Evolutionary conservation across 2,888 invertebrate species (phyloP), one percentile per base, ranked within the genome.

Genomic region (Lasioglossum vierecki): DNA sequence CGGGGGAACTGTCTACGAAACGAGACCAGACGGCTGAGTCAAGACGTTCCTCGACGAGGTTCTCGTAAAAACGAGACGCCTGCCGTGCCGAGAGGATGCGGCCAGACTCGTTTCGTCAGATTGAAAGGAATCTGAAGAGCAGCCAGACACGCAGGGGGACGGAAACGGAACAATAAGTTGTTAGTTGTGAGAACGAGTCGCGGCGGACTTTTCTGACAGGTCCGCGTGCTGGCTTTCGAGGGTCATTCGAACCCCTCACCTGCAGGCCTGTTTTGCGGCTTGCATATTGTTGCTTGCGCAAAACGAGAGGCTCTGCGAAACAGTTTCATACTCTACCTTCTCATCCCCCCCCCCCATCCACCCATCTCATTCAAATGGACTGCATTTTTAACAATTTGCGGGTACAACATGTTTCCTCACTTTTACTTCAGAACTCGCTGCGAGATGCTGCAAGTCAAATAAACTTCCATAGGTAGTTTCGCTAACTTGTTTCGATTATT

Each of bases 51-150:
- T 26, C 30, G 70, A 26, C 60, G 26, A n/a, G 60, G 60, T 53
- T 60, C 60, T 63, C 71, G 76, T 63, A 76, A 63, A 76, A 72
- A 80, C 76, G 76, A 44, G 60, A 82, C 63, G 66, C 35, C n/a
- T 41, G 53, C 53, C 53, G 22, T 22, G 57, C 39, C 60, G 66
- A 80, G 68, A 72, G 66, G 63, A 68, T 26, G n/a, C 57, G 46
- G 15, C 39, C n/a, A 46, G 74, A 39, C 46, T 66, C 46, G 66
- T 77, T 79, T 72, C 41, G 76, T 35, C 60, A 78, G 72, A 53
- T 80, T 80, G 75, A 80, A 84, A 73, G 78, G 78, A 78, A 70
- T 71, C 57, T n/a, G 63, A 76, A n/a, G 70, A 44, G 73, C 35
- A 39, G 26, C 57, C 57, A 60, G 57, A 57, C 49, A 66, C 49